Base-by-base conservation (phyloP, 2,113 vertebrate species). In the Pterocles gutturalis region DNA sequence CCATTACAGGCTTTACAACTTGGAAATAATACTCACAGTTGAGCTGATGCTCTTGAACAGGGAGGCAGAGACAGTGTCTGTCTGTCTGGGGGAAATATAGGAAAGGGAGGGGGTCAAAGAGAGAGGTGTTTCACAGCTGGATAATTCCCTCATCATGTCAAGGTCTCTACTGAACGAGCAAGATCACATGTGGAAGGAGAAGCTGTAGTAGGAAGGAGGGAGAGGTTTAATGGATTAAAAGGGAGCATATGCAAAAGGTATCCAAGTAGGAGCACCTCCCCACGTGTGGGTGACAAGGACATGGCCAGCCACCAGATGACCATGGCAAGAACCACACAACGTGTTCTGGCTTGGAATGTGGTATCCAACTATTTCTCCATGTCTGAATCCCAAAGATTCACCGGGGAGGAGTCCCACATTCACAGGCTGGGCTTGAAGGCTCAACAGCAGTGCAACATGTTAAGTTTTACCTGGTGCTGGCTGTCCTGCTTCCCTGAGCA, bases 211-310 rank as follows among this genome's bases (percentile, higher is more conserved):
- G 43, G 36, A 87, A 46, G 34, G 46, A 91, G 12, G 5, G 18
- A 83, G 64, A 70, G 41, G 46, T 65, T 75, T 58, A 28, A 55
- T 16, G 33, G 72, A 18, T 46, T 33, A 46, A 57, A 49, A 70
- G 18, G 51, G 53, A 86, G 17, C 4, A 1, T 7, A 21, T 15
- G 17, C 20, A 62, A 54, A 46, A 85, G 13, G 46, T 10, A 18
- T 14, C 48, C 33, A 18, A n/a, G 25, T 3, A 15, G 10, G 17
- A 0, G 1, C 19, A 22, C 13, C 9, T 79, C 18, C 43, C 21
- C 41, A 36, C 1, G 0, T 1, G 0, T 6, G 9, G 20, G 34
- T 66, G 64, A 71, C 0, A 0, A 0, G 53, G 46, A 78, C 26
- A 17, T 0, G 1, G 54, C 64, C 25, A 7, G 48, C 18, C 48